Conservation (phyloP, 2,113 vertebrate genomes). For the Eubucco bourcierii region DNA sequence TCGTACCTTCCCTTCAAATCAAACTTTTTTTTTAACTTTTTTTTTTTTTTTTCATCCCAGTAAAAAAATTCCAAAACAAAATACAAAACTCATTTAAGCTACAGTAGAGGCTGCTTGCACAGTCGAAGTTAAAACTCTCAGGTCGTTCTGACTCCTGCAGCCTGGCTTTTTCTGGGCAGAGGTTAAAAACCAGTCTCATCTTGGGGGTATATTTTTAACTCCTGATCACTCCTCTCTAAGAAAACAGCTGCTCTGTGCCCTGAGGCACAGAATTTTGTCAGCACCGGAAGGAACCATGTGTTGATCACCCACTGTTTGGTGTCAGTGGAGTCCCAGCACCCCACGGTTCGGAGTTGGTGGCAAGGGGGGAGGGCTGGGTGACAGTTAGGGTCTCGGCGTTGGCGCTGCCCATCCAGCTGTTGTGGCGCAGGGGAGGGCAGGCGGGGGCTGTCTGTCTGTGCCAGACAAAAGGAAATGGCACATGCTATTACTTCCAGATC, state of each 20-base stretch:
- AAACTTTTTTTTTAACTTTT: background rate
- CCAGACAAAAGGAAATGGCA: slow-evolving; percentile 90
- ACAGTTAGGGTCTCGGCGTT: slow-evolving; percentile 50
- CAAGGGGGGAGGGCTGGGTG: slow-evolving; percentile 23
- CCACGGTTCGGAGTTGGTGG: slow-evolving; percentile 15
- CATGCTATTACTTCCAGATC: slow-evolving; percentile 90
- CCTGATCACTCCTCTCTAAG: background rate
- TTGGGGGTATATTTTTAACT: background rate
- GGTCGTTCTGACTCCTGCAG: background rate
- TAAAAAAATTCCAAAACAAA: background rate
- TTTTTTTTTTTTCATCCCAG: background rate
- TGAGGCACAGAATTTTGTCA: background rate
- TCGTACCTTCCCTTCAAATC: slow-evolving; percentile 13
- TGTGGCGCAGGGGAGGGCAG: slow-evolving; percentile 54
- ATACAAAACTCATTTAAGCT: background rate
- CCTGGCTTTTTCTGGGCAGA: background rate
- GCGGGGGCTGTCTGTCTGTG: slow-evolving; percentile 72
- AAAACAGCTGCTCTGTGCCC: background rate
- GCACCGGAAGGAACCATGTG: slow-evolving; percentile 7
- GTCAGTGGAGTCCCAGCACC: background rate
- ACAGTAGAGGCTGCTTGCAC: background rate
- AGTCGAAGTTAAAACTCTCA: background rate
- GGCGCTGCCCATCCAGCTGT: slow-evolving; percentile 69
- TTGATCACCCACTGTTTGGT: background rate
- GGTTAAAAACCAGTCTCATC: background rate